Evolutionary conservation across 2,113 vertebrate genomes (phyloP), one percentile per base, ranked within the genome.

Genomic region (Cyprinodon brontotheroides): DNA sequence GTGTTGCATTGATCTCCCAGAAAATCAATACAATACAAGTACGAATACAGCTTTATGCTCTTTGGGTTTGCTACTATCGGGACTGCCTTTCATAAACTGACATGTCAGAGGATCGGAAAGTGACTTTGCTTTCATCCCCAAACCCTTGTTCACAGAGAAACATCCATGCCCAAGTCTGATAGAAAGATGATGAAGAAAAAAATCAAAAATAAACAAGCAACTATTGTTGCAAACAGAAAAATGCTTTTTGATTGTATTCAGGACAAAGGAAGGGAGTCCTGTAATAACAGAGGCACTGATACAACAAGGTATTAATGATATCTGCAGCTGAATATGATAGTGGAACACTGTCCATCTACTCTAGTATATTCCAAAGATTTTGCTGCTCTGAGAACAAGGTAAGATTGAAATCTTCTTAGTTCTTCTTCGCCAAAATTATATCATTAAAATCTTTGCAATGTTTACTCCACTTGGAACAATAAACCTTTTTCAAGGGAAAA

Each of bases 361-460:
- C 75, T 43, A 61, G 63, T 74, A 81, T 80, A 48, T 71, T 71
- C 81, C 84, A 87, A 75, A 79, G 83, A 79, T 78, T 73, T n/a
- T 29, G 41, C 76, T 84, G 70, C 63, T 62, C 72, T 62, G 79
- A 81, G 80, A 85, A 17, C 22, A 22, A 17, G 11, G 47, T 61
- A 61, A 77, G 40, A 85, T 82, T 72, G 10, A 81, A 83, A 80
- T 86, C 63, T 82, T 79, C 40, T 62, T 29, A 61, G 57, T 64
- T 50, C 87, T 89, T 57, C 77, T 41, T 38, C 62, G 85, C 87
- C 89, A 89, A 85, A 77, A 83, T 75, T 61, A 62, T 68, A 81
- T 63, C 77, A 86, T 86, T 88, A 73, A 90, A 88, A 86, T 80
- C 67, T 59, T 82, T 78, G 88, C 78, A 89, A 81, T 78, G 72